phyloP scores from a whole-genome alignment of 2,797 vertebrate species.

The Neosilurus mollespiculum region DNA sequence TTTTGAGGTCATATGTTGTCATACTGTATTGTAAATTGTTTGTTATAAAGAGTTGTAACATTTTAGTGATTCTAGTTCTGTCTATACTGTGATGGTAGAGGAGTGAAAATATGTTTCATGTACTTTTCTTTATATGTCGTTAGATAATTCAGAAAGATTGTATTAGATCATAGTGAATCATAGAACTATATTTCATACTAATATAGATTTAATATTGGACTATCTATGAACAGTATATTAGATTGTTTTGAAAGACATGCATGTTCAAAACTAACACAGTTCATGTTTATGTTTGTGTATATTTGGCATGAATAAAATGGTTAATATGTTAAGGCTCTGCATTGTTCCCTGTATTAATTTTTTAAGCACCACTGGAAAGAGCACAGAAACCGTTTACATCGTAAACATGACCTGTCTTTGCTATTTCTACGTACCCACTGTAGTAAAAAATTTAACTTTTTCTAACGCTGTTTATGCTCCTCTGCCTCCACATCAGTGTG shows the following conservation, averaged over 20 bases:
- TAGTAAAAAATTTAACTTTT: not conserved
- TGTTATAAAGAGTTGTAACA: constrained; percentile 56
- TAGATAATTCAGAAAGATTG: constrained; percentile 15
- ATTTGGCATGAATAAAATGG: constrained; percentile 76
- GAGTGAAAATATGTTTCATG: constrained; percentile 22
- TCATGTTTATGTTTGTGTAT: constrained; percentile 60
- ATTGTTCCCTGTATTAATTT: not conserved
- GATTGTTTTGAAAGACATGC: constrained; percentile 44
- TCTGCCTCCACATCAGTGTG: not conserved
- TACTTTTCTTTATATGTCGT: constrained; percentile 11
- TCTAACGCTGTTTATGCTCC: not conserved
- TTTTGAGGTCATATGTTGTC: constrained; percentile 6
- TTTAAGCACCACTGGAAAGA: constrained; percentile 10
- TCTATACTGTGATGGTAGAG: constrained; percentile 25
- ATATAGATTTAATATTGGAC: not conserved
- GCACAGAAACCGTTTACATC: not conserved
- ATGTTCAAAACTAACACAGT: constrained; percentile 53
- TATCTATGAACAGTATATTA: constrained; percentile 29
- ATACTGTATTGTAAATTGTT: constrained; percentile 60
- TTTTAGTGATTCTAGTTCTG: constrained; percentile 44
- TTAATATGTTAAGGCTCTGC: constrained; percentile 10
- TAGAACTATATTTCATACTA: constrained; percentile 7
- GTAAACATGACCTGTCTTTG: not conserved
- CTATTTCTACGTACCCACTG: not conserved
- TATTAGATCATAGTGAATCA: constrained; percentile 18